These are phyloP conservation scores for Gila orcuttii DNA, from an alignment of 2,113 vertebrate genomes.

Conservation along the genomic window DNA sequence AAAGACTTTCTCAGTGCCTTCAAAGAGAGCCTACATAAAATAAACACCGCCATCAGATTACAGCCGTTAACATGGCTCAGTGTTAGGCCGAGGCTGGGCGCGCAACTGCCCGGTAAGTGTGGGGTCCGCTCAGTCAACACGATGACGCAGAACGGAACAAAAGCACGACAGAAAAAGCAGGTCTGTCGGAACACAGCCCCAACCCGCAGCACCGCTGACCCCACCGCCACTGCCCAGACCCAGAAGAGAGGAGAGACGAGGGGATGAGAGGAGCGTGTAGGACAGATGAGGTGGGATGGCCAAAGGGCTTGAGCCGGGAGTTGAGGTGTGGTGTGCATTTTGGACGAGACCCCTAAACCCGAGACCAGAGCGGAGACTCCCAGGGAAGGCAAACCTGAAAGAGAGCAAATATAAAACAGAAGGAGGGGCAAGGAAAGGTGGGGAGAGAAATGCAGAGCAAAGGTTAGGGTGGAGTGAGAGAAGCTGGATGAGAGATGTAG, in stretches of 20 bases:
- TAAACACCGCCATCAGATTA: constrained; percentile 85
- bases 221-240: constrained; percentile 51
- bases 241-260: constrained; percentile 52
- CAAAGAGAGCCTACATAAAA: constrained; percentile 82
- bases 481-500: constrained; percentile 46
- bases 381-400: constrained; percentile 30
- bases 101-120: constrained; percentile 78
- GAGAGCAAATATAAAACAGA: constrained; percentile 38
- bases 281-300: constrained; percentile 13
- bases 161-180: constrained; percentile 79
- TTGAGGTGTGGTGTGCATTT: constrained; percentile 40
- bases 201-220: constrained; percentile 73
- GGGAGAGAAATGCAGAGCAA: constrained; percentile 46
- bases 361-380: constrained; percentile 27
- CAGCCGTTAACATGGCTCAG: constrained; percentile 76
- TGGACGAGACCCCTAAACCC: constrained; percentile 42
- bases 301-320: constrained; percentile 2
- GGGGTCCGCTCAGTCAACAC: constrained; percentile 83
- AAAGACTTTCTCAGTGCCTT: constrained; percentile 82
- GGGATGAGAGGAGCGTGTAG: constrained; percentile 41
- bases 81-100: constrained; percentile 67
- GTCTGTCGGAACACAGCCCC: constrained; percentile 79
- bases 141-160: constrained; percentile 86
- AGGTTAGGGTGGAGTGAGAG: constrained; percentile 54
- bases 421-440: constrained; percentile 39